phyloP scores from a whole-genome alignment of 2,888 invertebrate genomes.

The Baccha elongata region DNA sequence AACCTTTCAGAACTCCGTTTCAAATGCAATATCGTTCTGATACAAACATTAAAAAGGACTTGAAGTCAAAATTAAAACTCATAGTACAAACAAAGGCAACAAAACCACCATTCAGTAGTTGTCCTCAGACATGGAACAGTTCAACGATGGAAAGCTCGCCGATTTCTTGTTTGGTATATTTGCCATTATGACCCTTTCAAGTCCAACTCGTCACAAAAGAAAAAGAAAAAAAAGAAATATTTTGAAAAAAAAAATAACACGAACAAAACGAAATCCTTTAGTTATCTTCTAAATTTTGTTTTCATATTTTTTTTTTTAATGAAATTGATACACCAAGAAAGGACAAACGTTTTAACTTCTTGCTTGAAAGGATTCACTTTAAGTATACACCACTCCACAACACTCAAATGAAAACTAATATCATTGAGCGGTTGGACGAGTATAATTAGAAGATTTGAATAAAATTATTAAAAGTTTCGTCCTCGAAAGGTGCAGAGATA shows the following conservation, averaged over 20 bases:
- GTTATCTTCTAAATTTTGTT: not conserved
- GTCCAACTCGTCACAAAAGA: no score
- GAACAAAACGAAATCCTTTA: not conserved
- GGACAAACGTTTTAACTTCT: not conserved
- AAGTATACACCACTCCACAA: not conserved
- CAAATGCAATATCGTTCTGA: no score
- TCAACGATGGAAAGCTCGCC: no score
- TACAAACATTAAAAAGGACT: no score
- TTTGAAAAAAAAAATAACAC: no score
- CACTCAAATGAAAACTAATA: constrained; percentile 38
- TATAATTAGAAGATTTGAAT: constrained; percentile 69
- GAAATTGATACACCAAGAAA: not conserved
- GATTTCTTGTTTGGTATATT: no score
- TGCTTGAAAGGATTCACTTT: constrained; percentile 2
- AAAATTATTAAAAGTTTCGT: constrained; percentile 56
- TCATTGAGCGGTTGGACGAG: constrained; percentile 52
- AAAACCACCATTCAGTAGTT: no score
- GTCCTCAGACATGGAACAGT: no score
- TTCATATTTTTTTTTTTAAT: not conserved
- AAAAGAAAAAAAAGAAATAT: not conserved
- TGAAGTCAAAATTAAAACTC: no score
- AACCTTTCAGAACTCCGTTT: no score
- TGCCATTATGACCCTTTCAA: no score
- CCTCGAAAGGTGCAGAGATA: constrained; percentile 42
- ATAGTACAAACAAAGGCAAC: no score